Conservation (phyloP, 2,113 vertebrate species). For the Nyctereutes procyonoides region DNA sequence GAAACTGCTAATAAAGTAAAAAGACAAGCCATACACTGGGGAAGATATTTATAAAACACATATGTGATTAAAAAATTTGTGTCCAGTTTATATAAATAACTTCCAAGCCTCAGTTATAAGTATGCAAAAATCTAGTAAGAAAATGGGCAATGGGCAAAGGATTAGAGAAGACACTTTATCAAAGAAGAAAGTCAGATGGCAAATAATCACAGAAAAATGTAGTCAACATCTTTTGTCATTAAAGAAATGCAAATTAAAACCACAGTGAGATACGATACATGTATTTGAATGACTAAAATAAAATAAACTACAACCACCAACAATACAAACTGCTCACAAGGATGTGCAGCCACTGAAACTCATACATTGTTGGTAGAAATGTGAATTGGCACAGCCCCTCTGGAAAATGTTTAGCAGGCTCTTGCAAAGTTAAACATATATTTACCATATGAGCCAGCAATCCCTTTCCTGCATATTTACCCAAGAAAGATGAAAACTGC, state of each 20-base stretch:
- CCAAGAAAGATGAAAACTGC: not conserved
- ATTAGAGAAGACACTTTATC: not conserved
- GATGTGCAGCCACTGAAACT: not conserved
- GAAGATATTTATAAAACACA: not conserved
- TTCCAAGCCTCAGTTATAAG: not conserved
- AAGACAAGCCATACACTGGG: not conserved
- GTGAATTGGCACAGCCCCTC: not conserved
- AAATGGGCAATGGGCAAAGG: not conserved
- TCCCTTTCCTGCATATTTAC: not conserved
- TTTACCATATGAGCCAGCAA: not conserved
- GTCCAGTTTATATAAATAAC: not conserved
- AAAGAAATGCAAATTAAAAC: not conserved
- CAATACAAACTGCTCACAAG: not conserved
- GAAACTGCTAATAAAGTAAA: not conserved
- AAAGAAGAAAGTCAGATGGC: not conserved
- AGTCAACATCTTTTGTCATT: not conserved
- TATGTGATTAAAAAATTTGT: not conserved
- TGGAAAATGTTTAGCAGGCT: not conserved
- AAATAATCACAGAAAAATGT: not conserved
- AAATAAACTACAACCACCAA: not conserved
- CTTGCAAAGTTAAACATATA: not conserved
- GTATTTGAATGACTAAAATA: not conserved
- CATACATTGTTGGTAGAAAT: not conserved
- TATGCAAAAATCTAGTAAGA: not conserved
- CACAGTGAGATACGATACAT: not conserved